Percentiles rank a stretch among this genome's conserved stretches.
Evolutionary conservation across 1,140 invertebrate species (phyloP).

Genomic region (Bombus sibiricus): DNA sequence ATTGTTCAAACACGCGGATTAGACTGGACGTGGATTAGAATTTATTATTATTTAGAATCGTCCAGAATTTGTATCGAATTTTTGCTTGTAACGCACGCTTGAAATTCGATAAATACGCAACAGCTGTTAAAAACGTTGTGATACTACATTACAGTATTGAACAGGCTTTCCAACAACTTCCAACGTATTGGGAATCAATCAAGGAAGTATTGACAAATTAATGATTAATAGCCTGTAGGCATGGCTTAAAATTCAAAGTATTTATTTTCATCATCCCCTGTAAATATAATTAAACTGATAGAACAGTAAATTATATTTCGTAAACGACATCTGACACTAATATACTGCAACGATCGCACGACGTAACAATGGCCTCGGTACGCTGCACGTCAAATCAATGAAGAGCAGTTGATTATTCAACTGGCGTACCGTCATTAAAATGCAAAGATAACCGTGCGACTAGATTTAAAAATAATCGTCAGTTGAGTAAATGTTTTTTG

Average conservation of each 20-base stretch:
- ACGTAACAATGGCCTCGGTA: not conserved
- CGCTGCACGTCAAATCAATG: not conserved
- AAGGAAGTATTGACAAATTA: not conserved
- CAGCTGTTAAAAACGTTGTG: too few relatives aligned
- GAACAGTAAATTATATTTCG: not conserved
- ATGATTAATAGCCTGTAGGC: not conserved
- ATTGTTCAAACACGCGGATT: not conserved
- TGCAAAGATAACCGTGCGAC: not conserved
- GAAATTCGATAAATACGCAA: not conserved
- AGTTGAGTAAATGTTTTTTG: not conserved
- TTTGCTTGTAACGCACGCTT: not conserved
- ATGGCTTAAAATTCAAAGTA: not conserved
- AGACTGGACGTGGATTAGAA: too few relatives aligned
- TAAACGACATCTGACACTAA: not conserved
- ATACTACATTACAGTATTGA: not conserved
- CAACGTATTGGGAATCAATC: too few relatives aligned
- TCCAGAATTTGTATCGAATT: not conserved
- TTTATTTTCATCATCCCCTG: not conserved
- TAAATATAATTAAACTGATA: constrained; percentile 1
- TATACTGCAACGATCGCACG: not conserved
- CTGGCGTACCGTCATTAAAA: not conserved
- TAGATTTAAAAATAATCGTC: not conserved
- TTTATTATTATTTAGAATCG: too few relatives aligned
- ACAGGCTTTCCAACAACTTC: not conserved
- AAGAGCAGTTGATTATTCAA: not conserved